phyloP scores from a whole-genome alignment of 2,888 invertebrate genomes.

The Neria commutata region DNA sequence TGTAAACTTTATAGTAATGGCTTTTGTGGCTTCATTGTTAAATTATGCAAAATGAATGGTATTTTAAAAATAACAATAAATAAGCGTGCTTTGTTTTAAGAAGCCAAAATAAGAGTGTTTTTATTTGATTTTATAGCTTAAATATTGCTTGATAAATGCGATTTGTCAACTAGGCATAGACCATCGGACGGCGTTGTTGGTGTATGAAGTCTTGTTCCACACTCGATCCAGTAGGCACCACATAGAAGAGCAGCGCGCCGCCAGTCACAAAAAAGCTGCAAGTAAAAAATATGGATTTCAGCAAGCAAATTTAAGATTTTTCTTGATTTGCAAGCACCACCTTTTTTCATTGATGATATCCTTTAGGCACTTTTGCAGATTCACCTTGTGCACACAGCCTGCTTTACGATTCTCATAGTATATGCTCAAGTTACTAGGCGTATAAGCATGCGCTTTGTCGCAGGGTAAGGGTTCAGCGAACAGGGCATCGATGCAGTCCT shows the following conservation, averaged over 20 bases:
- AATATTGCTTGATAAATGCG: background rate
- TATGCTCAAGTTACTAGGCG: slow-evolving; percentile 67
- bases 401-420: slow-evolving; percentile 76
- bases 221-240: slow-evolving; percentile 51
- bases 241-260: slow-evolving; percentile 57
- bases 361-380: slow-evolving; percentile 65
- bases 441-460: slow-evolving; percentile 74
- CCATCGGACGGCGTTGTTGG: slow-evolving; percentile 46
- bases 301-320: background rate
- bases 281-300: slow-evolving; percentile 3
- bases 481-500: slow-evolving; percentile 69
- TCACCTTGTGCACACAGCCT: slow-evolving; percentile 67
- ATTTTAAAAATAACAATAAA: slow-evolving; percentile 8
- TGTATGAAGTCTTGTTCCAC: slow-evolving; percentile 55
- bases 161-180: slow-evolving; percentile 35
- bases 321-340: slow-evolving; percentile 30
- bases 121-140: slow-evolving; percentile 16
- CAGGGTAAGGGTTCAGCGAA: slow-evolving; percentile 75
- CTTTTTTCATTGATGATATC: slow-evolving; percentile 67
- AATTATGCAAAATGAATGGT: background rate
- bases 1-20: background rate
- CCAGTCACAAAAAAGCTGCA: slow-evolving; percentile 55
- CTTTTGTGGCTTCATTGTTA: slow-evolving; percentile 6
- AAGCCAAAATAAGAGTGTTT: too few relatives aligned
- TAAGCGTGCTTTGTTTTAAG: slow-evolving; percentile 36